Percentiles rank a stretch among this genome's conserved stretches.
phyloP scores from a whole-genome alignment of 2,888 invertebrate genomes.

The Cotesia congregata region DNA sequence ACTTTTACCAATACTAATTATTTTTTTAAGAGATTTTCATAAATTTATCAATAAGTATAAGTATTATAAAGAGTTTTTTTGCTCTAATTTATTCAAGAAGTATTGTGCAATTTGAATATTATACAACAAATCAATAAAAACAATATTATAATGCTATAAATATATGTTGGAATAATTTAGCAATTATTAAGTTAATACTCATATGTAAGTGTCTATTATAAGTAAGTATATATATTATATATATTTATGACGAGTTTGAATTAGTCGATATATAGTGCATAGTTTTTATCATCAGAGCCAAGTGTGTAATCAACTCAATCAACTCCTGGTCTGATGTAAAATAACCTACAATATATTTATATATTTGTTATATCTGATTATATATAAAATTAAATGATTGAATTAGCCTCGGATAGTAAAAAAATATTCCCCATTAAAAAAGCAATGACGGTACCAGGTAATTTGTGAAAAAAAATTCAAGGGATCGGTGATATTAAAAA shows the following conservation, averaged over 20 bases:
- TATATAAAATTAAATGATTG: slow-evolving; percentile 3
- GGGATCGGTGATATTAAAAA: background rate
- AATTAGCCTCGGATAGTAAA: background rate
- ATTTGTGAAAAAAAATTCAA: slow-evolving; percentile 10
- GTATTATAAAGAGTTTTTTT: no score
- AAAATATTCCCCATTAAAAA: background rate
- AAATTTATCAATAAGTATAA: no score
- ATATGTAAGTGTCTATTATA: no score
- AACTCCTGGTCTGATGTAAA: background rate
- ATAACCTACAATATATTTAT: slow-evolving; percentile 12
- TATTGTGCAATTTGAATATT: no score
- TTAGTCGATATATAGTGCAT: background rate
- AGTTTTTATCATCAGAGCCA: background rate
- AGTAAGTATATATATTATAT: no score
- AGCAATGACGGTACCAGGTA: slow-evolving; percentile 34
- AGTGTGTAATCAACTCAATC: background rate
- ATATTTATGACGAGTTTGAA: background rate
- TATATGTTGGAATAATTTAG: no score
- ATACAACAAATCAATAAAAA: no score
- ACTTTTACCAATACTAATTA: no score
- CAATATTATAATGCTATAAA: no score
- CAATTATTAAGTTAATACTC: no score
- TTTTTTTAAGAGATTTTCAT: no score
- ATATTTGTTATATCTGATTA: background rate
- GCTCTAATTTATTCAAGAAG: no score